These are phyloP conservation scores for Himantopus leucocephalus DNA, from an alignment of 2,113 vertebrate genomes.

Conservation along the genomic window DNA sequence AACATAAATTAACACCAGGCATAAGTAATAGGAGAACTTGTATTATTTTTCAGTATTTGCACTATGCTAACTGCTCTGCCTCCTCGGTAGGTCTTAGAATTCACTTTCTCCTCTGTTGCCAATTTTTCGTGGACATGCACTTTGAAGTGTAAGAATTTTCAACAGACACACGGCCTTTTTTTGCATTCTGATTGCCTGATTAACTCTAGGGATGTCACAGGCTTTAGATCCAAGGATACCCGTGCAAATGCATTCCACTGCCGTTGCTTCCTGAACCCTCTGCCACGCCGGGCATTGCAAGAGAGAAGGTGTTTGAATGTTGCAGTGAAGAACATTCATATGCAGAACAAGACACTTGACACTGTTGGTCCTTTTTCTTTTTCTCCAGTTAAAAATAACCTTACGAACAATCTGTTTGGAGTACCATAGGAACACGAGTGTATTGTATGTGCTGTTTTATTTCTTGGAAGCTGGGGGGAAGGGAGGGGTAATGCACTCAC, in stretches of 20 bases:
- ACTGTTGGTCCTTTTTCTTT: slow-evolving; percentile 45
- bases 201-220: not conserved
- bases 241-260: slow-evolving; percentile 49
- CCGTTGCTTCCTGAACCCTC: slow-evolving; percentile 26
- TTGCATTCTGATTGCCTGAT: slow-evolving; percentile 58
- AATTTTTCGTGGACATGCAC: slow-evolving; percentile 43
- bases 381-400: slow-evolving; percentile 46
- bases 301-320: slow-evolving; percentile 11
- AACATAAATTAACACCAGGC: not conserved
- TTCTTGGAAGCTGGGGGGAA: slow-evolving; percentile 65
- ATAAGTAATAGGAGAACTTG: not conserved
- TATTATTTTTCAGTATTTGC: slow-evolving; percentile 56
- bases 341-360: slow-evolving; percentile 39
- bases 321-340: not conserved
- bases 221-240: not conserved
- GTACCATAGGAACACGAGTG: slow-evolving; percentile 54
- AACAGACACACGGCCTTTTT: slow-evolving; percentile 31
- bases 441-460: slow-evolving; percentile 71
- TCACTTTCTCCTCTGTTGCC: slow-evolving; percentile 48
- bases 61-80: slow-evolving; percentile 44
- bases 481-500: slow-evolving; percentile 45
- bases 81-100: slow-evolving; percentile 50
- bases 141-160: slow-evolving; percentile 38
- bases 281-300: not conserved
- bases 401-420: slow-evolving; percentile 61